These are phyloP conservation scores for Odontocolon sp. DNA, from an alignment of 2,888 invertebrate genomes.

Conservation along the genomic window DNA sequence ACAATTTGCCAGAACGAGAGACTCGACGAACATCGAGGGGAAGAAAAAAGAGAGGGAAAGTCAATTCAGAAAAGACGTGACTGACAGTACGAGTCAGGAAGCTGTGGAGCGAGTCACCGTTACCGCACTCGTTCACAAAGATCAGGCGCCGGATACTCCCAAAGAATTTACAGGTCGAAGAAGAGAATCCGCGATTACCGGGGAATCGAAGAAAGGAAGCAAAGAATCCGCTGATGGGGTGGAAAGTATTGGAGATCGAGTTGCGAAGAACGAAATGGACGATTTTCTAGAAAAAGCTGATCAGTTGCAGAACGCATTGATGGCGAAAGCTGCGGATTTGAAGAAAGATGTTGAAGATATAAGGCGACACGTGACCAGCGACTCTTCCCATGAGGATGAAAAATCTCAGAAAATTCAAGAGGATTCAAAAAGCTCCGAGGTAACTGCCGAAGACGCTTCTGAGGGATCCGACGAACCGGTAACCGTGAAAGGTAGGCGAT, in stretches of 20 bases:
- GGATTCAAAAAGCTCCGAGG: slow-evolving; percentile 11
- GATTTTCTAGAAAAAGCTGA: slow-evolving; percentile 72
- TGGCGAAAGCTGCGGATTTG: slow-evolving; percentile 72
- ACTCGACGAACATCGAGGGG: slow-evolving; percentile 59
- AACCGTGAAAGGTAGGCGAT: slow-evolving; percentile 41
- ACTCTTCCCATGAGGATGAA: slow-evolving; percentile 25
- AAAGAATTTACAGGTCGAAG: slow-evolving; percentile 6
- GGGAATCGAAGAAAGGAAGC: not conserved
- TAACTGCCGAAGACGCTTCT: slow-evolving; percentile 21
- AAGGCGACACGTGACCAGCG: slow-evolving; percentile 64
- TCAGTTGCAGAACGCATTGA: slow-evolving; percentile 66
- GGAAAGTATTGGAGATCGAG: slow-evolving; percentile 41
- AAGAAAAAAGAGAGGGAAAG: slow-evolving; percentile 61
- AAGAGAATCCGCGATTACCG: not conserved
- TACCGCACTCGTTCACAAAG: slow-evolving; percentile 77
- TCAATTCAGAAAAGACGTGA: slow-evolving; percentile 67
- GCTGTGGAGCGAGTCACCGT: slow-evolving; percentile 75
- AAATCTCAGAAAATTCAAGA: not conserved
- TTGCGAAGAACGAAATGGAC: slow-evolving; percentile 65
- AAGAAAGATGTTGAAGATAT: slow-evolving; percentile 74
- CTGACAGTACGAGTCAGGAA: slow-evolving; percentile 78
- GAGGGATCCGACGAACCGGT: slow-evolving; percentile 28
- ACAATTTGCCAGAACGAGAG: slow-evolving; percentile 35
- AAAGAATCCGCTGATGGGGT: slow-evolving; percentile 55
- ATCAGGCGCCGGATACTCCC: slow-evolving; percentile 74